Conservation (phyloP, 2,797 vertebrate species). For the Petrocephalus sullivani region DNA sequence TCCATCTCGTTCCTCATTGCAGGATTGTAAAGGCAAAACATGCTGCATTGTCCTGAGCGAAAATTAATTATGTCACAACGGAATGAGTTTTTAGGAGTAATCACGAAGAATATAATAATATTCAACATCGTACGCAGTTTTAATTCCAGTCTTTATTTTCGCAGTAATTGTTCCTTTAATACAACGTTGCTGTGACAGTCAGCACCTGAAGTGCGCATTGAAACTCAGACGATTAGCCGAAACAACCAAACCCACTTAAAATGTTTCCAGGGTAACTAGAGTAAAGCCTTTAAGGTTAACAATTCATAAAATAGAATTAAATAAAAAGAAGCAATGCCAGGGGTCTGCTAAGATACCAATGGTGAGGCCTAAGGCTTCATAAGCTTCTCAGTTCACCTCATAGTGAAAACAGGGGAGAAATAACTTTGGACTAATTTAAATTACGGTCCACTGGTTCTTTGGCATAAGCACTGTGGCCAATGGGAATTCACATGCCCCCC, state of each 20-base stretch:
- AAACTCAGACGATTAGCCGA: conserved; percentile 49
- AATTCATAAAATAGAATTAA: conserved; percentile 44
- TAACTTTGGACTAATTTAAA: conserved; percentile 28
- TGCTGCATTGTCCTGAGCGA: not conserved
- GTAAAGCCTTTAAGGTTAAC: conserved; percentile 9
- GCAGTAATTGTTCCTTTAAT: not conserved
- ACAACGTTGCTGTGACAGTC: not conserved
- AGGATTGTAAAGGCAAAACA: not conserved
- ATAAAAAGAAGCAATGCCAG: conserved; percentile 35
- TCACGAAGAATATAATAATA: not conserved
- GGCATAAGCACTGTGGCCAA: conserved; percentile 10
- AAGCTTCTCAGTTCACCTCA: not conserved
- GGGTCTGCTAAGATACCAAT: not conserved
- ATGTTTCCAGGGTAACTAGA: not conserved
- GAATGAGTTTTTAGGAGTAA: not conserved
- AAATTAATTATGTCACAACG: not conserved
- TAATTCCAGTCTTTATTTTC: not conserved
- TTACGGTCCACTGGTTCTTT: conserved; percentile 11
- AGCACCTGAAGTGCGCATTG: conserved; percentile 38
- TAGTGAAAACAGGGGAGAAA: conserved; percentile 7
- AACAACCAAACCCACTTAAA: conserved; percentile 10
- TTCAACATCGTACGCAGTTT: not conserved
- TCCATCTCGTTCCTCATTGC: not conserved
- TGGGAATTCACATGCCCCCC: conserved; percentile 22
- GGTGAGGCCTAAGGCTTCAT: not conserved